Conservation (phyloP, 2,888 invertebrate genomes). For the Mechanitis messenoides region DNA sequence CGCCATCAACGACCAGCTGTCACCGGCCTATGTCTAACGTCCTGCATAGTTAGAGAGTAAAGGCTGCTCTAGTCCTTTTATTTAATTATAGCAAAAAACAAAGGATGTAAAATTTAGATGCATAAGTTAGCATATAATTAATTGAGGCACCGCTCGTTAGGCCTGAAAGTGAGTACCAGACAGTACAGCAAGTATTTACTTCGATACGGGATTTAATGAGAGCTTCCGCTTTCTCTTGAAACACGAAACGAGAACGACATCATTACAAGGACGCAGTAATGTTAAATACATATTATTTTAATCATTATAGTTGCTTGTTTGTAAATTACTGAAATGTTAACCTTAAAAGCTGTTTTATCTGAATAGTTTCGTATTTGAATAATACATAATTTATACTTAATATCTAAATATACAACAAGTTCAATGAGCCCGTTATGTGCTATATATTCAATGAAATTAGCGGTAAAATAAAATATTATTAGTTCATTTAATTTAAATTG, state of each 20-base stretch:
- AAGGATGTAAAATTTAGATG: conserved; percentile 24
- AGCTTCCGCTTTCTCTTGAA: conserved; percentile 20
- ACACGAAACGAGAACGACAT: neutral
- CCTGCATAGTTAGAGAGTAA: neutral
- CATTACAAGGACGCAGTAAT: neutral
- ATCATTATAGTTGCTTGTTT: too few species aligned
- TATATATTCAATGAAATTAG: too few species aligned
- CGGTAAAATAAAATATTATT: neutral
- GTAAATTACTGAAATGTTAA: too few species aligned
- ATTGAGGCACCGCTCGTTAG: conserved; percentile 45
- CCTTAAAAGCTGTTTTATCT: too few species aligned
- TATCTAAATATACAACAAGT: too few species aligned
- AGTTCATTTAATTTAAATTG: conserved; percentile 63
- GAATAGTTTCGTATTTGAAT: too few species aligned
- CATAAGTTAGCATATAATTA: conserved; percentile 41
- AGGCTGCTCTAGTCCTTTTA: conserved; percentile 22
- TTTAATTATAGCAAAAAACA: conserved; percentile 27
- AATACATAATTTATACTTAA: too few species aligned
- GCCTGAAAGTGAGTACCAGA: conserved; percentile 48
- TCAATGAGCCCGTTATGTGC: too few species aligned
- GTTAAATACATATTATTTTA: neutral
- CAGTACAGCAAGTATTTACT: conserved; percentile 17
- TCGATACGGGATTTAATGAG: conserved; percentile 35
- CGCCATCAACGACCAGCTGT: neutral
- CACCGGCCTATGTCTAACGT: neutral